Conservation (phyloP, 2,113 vertebrate genomes). For the Apodemus sylvaticus region DNA sequence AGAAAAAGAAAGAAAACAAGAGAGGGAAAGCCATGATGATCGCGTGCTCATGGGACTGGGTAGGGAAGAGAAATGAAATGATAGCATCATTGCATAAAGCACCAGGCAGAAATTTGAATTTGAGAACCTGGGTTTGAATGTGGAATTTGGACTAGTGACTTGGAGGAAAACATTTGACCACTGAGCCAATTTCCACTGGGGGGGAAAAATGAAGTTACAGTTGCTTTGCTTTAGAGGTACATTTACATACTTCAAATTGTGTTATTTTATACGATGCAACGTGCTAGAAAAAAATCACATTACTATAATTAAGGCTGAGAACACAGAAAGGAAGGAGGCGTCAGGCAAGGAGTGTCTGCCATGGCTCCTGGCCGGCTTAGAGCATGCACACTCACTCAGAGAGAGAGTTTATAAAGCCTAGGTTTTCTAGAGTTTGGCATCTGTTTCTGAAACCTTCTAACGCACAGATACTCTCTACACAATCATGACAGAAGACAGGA, state of each 20-base stretch:
- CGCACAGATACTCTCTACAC: background rate
- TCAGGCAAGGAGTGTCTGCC: background rate
- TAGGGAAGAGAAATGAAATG: background rate
- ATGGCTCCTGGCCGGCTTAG: background rate
- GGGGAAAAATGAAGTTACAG: background rate
- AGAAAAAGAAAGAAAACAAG: background rate
- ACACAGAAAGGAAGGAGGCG: background rate
- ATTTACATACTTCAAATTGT: background rate
- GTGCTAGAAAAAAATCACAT: background rate
- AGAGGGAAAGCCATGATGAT: background rate
- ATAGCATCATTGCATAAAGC: no score
- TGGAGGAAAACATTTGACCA: background rate
- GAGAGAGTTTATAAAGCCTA: background rate
- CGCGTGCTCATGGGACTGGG: background rate
- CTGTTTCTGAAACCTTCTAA: slow-evolving; percentile 43
- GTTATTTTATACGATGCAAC: background rate
- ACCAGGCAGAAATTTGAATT: background rate
- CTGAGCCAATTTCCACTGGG: background rate
- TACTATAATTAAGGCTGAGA: background rate
- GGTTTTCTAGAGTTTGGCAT: background rate
- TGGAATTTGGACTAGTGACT: background rate
- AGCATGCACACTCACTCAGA: slow-evolving; percentile 2
- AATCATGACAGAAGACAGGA: slow-evolving; percentile 59
- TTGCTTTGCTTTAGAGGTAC: background rate
- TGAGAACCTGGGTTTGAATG: background rate